phyloP scores from a whole-genome alignment of 2,113 vertebrate species.

The Gymnocephalus cernua region DNA sequence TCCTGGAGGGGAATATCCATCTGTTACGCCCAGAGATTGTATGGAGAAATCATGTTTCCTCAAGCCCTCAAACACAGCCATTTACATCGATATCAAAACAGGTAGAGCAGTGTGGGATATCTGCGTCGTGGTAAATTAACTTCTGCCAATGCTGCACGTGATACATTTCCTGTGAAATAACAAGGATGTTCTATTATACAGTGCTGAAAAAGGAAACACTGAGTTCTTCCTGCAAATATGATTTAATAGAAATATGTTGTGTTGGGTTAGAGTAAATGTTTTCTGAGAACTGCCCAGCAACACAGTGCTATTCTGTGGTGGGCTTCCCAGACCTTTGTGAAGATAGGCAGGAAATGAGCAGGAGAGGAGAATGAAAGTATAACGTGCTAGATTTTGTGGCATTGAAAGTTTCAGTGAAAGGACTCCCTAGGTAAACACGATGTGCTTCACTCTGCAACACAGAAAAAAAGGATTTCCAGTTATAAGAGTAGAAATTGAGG shows the following conservation, averaged over 20 bases:
- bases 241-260: constrained; percentile 27
- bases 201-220: constrained; percentile 11
- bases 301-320: not conserved
- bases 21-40: constrained; percentile 72
- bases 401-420: not conserved
- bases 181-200: constrained; percentile 23
- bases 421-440: not conserved
- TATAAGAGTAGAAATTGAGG: too few species aligned
- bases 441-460: not conserved
- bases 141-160: constrained; percentile 32
- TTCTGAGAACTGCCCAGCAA: constrained; percentile 33
- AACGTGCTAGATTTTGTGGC: not conserved
- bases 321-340: not conserved
- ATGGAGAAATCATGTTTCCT: constrained; percentile 73
- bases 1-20: constrained; percentile 80
- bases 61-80: constrained; percentile 64
- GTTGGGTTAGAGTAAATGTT: constrained; percentile 18
- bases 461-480: too few species aligned
- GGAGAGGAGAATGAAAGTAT: not conserved
- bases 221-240: not conserved
- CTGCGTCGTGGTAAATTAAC: constrained; percentile 58
- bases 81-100: constrained; percentile 71
- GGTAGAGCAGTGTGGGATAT: constrained; percentile 45
- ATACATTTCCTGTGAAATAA: constrained; percentile 52
- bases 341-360: not conserved